Base-by-base conservation (phyloP, 2,797 vertebrate genomes). In the Lagodon rhomboides region DNA sequence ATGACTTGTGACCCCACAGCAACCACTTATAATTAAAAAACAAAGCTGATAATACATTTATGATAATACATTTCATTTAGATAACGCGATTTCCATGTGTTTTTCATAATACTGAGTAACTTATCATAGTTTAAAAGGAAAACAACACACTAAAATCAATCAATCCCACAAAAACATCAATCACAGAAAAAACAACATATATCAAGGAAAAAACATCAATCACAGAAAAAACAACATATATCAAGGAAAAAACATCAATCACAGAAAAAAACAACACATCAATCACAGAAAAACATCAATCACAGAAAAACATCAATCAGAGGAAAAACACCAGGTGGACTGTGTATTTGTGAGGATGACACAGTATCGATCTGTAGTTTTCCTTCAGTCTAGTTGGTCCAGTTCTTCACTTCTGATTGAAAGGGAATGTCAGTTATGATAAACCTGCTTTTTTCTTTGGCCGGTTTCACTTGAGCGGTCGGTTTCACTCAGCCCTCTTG, bases 401-500 rank as follows among this genome's bases (percentile, higher is more conserved):
- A 64, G 74, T 83, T 84, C 25, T 17, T 3, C 17, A 22, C 22
- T 63, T 55, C 23, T 67, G 23, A 75, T 22, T 38, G 38, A 38
- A 11, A 11, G 61, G 30, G 12, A 44, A 1, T 5, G 22, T 68
- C 46, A 67, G 1, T 15, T 17, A 12, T 23, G 12, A 47, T n/a
- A 15, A 30, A 15, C 12, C 20, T 3, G 22, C 18, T 12, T 9
- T 70, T 20, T 61, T 15, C 12, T 50, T 43, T 50, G 61, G 9
- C 23, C 6, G 1, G 30, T 83, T 86, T 79, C 75, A 56, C 55
- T 23, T 12, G 41, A 49, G 8, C 76, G 12, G 22, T 68, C 20
- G 22, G 75, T 87, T 87, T 81, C 65, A 50, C 34, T 68, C 25
- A 1, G 47, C 15, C 20, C 20, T 23, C 34, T 22, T 63, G 44